Evolutionary conservation across 1,140 invertebrate genomes (phyloP), one percentile per base, ranked within the genome.

Genomic region (Stenopsyche tienmushanensis): DNA sequence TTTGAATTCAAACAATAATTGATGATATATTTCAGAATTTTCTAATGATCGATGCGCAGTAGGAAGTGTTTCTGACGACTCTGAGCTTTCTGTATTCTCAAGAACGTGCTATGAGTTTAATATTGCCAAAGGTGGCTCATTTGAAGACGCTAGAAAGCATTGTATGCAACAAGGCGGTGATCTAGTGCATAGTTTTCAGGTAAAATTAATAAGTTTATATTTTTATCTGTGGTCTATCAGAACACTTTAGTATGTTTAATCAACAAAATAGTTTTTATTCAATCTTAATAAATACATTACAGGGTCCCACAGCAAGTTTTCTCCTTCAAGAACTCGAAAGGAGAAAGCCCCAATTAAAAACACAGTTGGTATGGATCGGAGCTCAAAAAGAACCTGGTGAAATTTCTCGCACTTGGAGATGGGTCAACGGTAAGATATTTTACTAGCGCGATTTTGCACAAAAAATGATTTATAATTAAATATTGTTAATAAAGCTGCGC

Each of bases 61-160:
- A 0, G 75, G 81, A 10, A 84, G 86, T 2, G 84, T 88, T 1
- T 83, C 88, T 0, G 87, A 87, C 21, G 89, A 92, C 59, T 85
- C 88, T 1, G 86, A 92, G 70, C 72, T 94, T 44, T 85, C 88
- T 0, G 86, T 90, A 2, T 94, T 94, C 75, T 88, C 90, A 24
- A 85, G 90, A 47, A 93, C 88, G 15, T 96, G 94, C 74, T 96
- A 94, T 77, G 92, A 96, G 73, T 94, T 96, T 74, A 86, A 90
- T 63, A 85, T 91, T 7, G 86, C 83, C 25, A 88, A 88, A 72
- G 92, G 92, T 0, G 89, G 86, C 13, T 91, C 90, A 8, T 94
- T 93, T 74, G 85, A 88, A 41, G 86, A 90, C 44, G 92, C 92
- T 0, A 82, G 89, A 62, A 78, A 82, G 44, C 87, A 92, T 68